phyloP scores from a whole-genome alignment of 2,797 vertebrate genomes.

The Huso huso region DNA sequence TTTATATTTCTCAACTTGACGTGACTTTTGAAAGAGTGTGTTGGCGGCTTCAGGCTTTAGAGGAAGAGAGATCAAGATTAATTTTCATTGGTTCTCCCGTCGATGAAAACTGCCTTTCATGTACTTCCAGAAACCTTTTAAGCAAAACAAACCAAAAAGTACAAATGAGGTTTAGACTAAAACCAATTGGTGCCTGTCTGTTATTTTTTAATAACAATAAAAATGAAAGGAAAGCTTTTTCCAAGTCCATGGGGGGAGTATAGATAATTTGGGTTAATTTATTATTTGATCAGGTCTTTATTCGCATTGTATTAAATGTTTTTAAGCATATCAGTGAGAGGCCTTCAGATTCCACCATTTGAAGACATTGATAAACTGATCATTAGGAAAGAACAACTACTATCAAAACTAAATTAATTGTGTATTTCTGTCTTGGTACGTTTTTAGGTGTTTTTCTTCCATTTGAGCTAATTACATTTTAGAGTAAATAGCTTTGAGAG shows the following conservation, averaged over 20 bases:
- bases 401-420: too few species aligned
- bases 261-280: too few species aligned
- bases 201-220: background rate
- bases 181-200: background rate
- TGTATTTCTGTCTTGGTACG: background rate
- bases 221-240: background rate
- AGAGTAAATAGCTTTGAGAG: too few species aligned
- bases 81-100: slow-evolving; percentile 10
- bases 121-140: slow-evolving; percentile 5
- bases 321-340: too few species aligned
- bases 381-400: too few species aligned
- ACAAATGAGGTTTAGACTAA: background rate
- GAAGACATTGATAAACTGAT: too few species aligned
- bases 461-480: too few species aligned
- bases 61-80: slow-evolving; percentile 8
- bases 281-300: too few species aligned
- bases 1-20: slow-evolving; percentile 6
- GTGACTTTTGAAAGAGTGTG: slow-evolving; percentile 4
- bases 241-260: too few species aligned
- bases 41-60: background rate
- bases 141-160: background rate
- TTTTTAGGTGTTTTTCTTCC: too few species aligned
- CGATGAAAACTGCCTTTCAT: slow-evolving; percentile 9
- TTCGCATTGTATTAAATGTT: too few species aligned
- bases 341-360: too few species aligned